These are phyloP conservation scores for Enteromius treurensis DNA, from an alignment of 2,797 vertebrate genomes.

Conservation along the genomic window DNA sequence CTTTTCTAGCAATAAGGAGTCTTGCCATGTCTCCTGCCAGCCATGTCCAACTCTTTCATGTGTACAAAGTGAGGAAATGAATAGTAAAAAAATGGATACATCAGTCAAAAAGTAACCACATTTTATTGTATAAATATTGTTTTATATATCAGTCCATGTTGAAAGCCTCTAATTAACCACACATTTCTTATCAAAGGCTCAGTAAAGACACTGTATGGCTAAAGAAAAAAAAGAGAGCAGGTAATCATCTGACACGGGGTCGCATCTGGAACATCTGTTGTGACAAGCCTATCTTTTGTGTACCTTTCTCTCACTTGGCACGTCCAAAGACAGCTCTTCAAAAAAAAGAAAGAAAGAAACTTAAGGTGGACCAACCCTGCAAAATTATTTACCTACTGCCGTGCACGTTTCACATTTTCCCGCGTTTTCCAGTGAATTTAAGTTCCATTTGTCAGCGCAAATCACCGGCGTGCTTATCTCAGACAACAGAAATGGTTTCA, in stretches of 20 bases:
- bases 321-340: conserved; percentile 63
- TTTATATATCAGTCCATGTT: background rate
- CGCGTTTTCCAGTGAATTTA: conserved; percentile 54
- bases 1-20: background rate
- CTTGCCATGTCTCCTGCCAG: background rate
- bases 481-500: conserved; percentile 30
- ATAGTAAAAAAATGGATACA: background rate
- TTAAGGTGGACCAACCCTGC: conserved; percentile 21
- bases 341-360: conserved; percentile 59
- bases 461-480: conserved; percentile 40
- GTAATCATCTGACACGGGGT: conserved; percentile 71
- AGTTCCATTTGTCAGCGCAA: conserved; percentile 53
- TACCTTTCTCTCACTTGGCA: conserved; percentile 54
- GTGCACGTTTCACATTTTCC: conserved; percentile 60
- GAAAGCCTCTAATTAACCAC: background rate
- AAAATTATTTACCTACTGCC: conserved; percentile 47
- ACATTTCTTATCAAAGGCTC: background rate
- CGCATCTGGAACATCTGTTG: conserved; percentile 76
- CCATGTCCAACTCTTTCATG: background rate
- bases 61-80: background rate
- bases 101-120: background rate
- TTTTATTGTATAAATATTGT: background rate
- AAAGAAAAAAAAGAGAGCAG: conserved; percentile 52
- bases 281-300: conserved; percentile 67
- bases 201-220: conserved; percentile 24